Base-by-base conservation (phyloP, 2,113 vertebrate genomes). In the Rhynchomys soricoides region DNA sequence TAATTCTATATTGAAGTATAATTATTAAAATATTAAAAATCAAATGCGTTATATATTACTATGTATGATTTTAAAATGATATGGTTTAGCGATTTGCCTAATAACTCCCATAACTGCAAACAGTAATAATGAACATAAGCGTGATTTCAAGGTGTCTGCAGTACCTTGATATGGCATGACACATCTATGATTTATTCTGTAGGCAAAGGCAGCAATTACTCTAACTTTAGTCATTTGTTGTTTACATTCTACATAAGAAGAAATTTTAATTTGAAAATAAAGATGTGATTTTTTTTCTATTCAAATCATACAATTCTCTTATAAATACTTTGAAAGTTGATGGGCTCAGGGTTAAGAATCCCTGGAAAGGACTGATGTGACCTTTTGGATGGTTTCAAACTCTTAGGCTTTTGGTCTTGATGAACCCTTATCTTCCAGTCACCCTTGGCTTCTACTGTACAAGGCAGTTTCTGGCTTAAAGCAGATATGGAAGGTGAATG, bases 211-310 rank as follows among this genome's bases (percentile, higher is more conserved):
- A 64, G 19, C n/a, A 66, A 68, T 82, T 73, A 1, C 11, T 97
- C 55, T 66, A 81, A 66, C 26, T 66, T 34, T 48, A 89, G 2
- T 55, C 40, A 75, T 86, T 68, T 94, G 50, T 62, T 96, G 50
- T 74, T 94, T 95, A 68, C 0, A 48, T 95, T 93, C 73, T 85
- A 6, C 92, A 91, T 71, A 79, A 93, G 52, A 40, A 21, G 21
- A 64, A 83, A 92, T 85, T 96, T 91, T 91, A 94, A 81, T 64
- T 55, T 82, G 43, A 73, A 91, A 93, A 86, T 57, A 68, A 81
- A 78, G 50, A 85, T 40, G 2, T 75, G 64, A 75, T n/a, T 92
- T 64, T n/a, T 45, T n/a, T 50, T 31, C 52, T 55, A 78, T 55
- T 45, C 16, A 93, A 86, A 57, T 59, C 11, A 31, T 45, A 40